Conservation (phyloP, 2,888 invertebrate species). For the Hyposoter didymator region DNA sequence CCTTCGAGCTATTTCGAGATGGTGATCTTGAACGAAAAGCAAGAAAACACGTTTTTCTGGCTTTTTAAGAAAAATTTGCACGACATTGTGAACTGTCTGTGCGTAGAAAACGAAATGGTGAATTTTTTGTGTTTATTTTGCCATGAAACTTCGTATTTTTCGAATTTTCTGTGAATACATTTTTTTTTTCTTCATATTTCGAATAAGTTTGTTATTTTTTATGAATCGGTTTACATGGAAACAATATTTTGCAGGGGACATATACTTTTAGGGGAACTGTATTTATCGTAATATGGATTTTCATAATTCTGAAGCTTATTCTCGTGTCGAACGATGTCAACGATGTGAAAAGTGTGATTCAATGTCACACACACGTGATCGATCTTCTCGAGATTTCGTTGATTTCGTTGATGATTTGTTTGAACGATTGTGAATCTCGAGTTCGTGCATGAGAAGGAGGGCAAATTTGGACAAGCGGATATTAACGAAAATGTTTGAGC, state of each 20-base stretch:
- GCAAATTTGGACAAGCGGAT: background rate
- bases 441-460: background rate
- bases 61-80: too few species aligned
- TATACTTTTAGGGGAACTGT: background rate
- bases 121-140: background rate
- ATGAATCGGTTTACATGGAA: background rate
- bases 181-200: background rate
- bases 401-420: background rate
- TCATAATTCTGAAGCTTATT: background rate
- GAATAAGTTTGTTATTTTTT: background rate
- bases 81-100: too few species aligned
- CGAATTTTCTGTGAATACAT: background rate
- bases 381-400: background rate
- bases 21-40: too few species aligned
- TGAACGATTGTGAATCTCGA: background rate
- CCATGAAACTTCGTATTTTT: background rate
- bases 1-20: too few species aligned
- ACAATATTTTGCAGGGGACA: background rate
- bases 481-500: slow-evolving; percentile 3
- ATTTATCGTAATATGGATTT: background rate
- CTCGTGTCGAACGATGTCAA: background rate
- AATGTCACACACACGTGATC: background rate
- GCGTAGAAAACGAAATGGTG: too few species aligned
- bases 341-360: background rate
- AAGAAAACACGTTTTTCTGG: too few species aligned